A percentile compares a stretch with the other conserved stretches of the same genome.
Conservation (phyloP, 2,888 invertebrate genomes). For the Anthophora plumipes region DNA sequence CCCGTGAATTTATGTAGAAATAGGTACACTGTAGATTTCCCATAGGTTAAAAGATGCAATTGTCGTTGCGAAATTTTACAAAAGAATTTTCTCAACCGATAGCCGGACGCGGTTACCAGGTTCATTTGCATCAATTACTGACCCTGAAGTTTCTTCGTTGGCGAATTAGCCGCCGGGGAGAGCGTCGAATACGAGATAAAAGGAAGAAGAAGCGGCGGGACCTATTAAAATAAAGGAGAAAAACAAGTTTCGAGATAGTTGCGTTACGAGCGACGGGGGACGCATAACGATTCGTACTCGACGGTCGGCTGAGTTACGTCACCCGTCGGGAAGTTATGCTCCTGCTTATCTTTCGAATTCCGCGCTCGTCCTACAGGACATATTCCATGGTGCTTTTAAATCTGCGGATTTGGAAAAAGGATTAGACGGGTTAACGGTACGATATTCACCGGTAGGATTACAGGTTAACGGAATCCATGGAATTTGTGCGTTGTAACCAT, state of each 20-base stretch:
- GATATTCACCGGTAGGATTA: constrained; percentile 36
- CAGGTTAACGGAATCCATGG: constrained; percentile 36
- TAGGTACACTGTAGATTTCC: constrained; percentile 2
- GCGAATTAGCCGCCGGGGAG: constrained; percentile 81
- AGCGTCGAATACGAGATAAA: constrained; percentile 79
- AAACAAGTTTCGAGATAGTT: constrained; percentile 83
- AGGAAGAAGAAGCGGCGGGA: constrained; percentile 70
- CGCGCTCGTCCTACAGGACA: constrained; percentile 72
- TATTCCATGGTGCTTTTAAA: constrained; percentile 68
- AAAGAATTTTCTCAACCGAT: constrained; percentile 75
- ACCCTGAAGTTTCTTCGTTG: constrained; percentile 79
- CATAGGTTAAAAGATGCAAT: constrained; percentile 52
- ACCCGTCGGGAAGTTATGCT: constrained; percentile 79
- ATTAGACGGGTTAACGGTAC: constrained; percentile 53
- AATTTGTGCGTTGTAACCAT: constrained; percentile 27
- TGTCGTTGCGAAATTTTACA: constrained; percentile 67
- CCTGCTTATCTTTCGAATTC: constrained; percentile 82
- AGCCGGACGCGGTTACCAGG: constrained; percentile 59
- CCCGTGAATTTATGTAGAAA: constrained; percentile 39
- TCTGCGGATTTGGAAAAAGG: constrained; percentile 50
- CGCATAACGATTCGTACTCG: constrained; percentile 79
- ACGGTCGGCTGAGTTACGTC: constrained; percentile 78
- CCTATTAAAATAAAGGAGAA: constrained; percentile 82
- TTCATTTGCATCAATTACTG: constrained; percentile 83
- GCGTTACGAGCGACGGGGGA: constrained; percentile 83